These are phyloP conservation scores for Plumapathes pennacea DNA, from an alignment of 92 coral and sea anemone species.

Conservation along the genomic window DNA sequence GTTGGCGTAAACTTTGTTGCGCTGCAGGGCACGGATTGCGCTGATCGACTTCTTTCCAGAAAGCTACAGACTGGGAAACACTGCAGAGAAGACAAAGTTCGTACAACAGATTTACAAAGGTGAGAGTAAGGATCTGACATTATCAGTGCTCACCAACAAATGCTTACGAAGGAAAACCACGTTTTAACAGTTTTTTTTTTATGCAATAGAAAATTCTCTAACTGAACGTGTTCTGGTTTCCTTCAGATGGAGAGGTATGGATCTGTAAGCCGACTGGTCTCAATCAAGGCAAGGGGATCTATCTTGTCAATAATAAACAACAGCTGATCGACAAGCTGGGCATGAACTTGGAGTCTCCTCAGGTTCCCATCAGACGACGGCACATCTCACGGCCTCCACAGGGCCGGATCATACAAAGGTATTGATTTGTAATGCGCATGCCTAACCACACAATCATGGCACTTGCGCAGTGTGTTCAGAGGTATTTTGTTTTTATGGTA, in stretches of 20 bases:
- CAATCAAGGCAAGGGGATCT: conserved; percentile 96
- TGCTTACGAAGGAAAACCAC: no score
- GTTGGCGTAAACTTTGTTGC: background rate
- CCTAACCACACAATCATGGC: background rate
- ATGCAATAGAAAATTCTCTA: background rate
- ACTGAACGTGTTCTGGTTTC: background rate
- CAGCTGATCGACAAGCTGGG: conserved; percentile 68
- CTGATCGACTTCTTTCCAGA: conserved; percentile 86
- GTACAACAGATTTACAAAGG: conserved; percentile 86
- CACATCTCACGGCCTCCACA: conserved; percentile 58
- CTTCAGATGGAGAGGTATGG: conserved; percentile 93
- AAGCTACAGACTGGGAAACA: conserved; percentile 62
- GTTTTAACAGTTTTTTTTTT: no score
- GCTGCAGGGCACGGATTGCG: conserved; percentile 55
- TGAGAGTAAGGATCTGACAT: conserved; percentile 10
- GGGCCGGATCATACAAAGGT: conserved; percentile 85
- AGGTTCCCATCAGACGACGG: conserved; percentile 33
- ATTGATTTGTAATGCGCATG: background rate
- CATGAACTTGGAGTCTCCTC: conserved; percentile 32
- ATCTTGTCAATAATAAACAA: conserved; percentile 59
- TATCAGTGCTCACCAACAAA: no score
- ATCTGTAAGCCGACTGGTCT: conserved; percentile 96
- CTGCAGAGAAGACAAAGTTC: conserved; percentile 71
- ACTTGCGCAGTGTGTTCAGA: background rate
- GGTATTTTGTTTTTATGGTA: no score